Evolutionary conservation across 2,113 vertebrate genomes (phyloP).

Genomic region (Microtus montanus): DNA sequence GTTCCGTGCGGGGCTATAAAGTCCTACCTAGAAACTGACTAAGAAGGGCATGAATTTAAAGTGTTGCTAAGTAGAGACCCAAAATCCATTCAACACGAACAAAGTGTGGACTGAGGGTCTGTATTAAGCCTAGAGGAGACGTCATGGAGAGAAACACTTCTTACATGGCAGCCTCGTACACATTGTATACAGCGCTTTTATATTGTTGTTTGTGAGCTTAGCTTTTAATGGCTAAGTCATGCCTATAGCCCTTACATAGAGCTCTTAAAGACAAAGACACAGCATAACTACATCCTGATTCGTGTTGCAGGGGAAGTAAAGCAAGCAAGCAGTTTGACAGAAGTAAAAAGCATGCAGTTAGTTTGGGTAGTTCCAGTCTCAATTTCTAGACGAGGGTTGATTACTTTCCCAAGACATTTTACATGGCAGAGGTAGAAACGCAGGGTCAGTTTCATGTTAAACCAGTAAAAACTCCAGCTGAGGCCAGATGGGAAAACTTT

Average conservation of each 20-base stretch:
- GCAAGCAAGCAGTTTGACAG: background rate
- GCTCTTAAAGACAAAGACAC: background rate
- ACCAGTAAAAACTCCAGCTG: fast-evolving
- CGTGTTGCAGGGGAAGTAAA: too few relatives aligned
- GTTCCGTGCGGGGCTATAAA: background rate
- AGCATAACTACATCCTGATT: background rate
- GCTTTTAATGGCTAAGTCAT: background rate
- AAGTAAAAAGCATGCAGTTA: background rate
- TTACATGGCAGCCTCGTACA: too few relatives aligned
- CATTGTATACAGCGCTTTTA: background rate
- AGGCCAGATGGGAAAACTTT: background rate
- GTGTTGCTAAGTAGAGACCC: background rate
- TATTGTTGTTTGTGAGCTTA: background rate
- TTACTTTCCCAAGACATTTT: background rate
- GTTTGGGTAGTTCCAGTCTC: background rate
- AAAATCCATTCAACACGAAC: background rate
- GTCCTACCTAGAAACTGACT: background rate
- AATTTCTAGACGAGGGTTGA: background rate
- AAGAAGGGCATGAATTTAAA: background rate
- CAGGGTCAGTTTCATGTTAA: background rate
- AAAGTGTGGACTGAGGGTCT: background rate
- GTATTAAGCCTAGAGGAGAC: background rate
- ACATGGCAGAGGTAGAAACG: background rate
- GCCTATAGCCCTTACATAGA: background rate
- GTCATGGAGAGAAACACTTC: background rate